Evolutionary conservation across 2,888 invertebrate species (phyloP).

Genomic region (Papilio protenor): DNA sequence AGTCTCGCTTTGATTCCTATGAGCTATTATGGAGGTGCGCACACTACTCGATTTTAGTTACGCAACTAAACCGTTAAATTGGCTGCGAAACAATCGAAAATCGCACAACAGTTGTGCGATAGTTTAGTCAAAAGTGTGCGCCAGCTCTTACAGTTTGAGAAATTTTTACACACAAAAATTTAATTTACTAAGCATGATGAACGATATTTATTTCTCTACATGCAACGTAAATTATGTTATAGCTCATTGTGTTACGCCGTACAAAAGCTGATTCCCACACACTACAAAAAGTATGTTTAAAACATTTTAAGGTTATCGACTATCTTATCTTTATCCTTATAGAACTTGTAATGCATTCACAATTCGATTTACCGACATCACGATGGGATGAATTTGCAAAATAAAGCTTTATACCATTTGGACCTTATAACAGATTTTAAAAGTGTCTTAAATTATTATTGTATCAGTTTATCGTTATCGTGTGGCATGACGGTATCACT

Average conservation of each 20-base stretch:
- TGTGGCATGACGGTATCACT: background rate
- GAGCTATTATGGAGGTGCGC: too few relatives aligned
- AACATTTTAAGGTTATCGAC: slow-evolving; percentile 12
- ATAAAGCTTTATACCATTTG: background rate
- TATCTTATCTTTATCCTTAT: slow-evolving; percentile 22
- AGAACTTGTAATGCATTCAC: slow-evolving; percentile 37
- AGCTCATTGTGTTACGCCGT: background rate
- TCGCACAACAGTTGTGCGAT: too few relatives aligned
- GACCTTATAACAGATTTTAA: background rate
- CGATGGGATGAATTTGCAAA: slow-evolving; percentile 38
- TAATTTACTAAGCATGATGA: background rate
- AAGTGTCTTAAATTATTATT: too few relatives aligned
- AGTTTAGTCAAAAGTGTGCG: too few relatives aligned
- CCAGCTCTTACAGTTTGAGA: too few relatives aligned
- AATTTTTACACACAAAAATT: too few relatives aligned
- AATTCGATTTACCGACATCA: slow-evolving; percentile 36
- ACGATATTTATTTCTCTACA: background rate
- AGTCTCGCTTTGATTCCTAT: too few relatives aligned
- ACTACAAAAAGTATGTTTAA: slow-evolving; percentile 27
- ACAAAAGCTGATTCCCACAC: background rate
- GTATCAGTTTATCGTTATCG: too few relatives aligned
- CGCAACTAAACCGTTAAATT: too few relatives aligned
- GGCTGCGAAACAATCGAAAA: too few relatives aligned
- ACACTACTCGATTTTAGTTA: too few relatives aligned
- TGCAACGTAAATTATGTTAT: background rate